A percentile compares a stretch with the other conserved stretches of the same genome.
Conservation (phyloP, 2,113 vertebrate species). For the Axis porcinus region DNA sequence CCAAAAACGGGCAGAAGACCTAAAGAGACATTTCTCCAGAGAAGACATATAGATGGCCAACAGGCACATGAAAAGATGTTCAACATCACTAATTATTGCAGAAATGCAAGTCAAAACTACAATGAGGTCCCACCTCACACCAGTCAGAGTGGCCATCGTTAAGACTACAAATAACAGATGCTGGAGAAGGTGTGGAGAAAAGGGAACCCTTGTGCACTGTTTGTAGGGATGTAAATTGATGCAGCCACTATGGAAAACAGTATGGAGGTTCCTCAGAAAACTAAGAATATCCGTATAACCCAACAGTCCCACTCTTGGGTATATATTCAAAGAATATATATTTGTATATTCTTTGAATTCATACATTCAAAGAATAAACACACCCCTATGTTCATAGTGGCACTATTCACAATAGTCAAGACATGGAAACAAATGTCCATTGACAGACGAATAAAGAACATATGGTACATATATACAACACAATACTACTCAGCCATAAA, state of each 20-base stretch:
- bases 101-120: background rate
- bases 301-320: background rate
- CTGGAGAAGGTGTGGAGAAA: background rate
- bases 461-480: background rate
- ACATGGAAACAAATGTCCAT: background rate
- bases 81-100: background rate
- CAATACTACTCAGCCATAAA: background rate
- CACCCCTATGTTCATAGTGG: background rate
- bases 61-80: background rate
- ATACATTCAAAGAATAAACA: background rate
- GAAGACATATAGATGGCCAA: background rate
- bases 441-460: background rate
- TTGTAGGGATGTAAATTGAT: background rate
- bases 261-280: background rate
- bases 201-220: background rate
- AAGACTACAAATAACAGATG: background rate
- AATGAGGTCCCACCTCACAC: background rate
- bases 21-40: background rate
- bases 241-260: background rate
- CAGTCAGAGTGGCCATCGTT: background rate
- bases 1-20: background rate
- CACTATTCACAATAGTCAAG: background rate
- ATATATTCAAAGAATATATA: background rate
- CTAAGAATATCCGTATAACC: background rate
- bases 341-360: background rate